Evolutionary conservation across 2,113 vertebrate genomes (phyloP).

Genomic region (Sclerurus mexicanus): DNA sequence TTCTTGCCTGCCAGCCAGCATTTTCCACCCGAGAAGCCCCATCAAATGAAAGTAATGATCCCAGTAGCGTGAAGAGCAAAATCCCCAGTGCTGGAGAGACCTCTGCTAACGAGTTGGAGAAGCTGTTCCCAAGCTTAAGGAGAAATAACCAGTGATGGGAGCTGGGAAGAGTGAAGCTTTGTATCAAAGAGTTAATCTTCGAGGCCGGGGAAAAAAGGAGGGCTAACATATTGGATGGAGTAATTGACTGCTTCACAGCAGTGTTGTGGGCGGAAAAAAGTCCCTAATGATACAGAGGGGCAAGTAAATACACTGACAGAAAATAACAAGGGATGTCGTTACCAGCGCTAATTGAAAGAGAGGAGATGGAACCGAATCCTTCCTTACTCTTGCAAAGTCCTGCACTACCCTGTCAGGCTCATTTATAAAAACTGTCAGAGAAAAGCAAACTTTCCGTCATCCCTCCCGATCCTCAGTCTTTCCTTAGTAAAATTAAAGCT

Average conservation of each 20-base stretch:
- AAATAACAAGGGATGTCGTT: constrained; percentile 53
- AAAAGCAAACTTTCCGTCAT: constrained; percentile 35
- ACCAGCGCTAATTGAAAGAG: constrained; percentile 42
- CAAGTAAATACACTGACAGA: constrained; percentile 63
- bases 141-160: neutral
- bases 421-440: constrained; percentile 43
- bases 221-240: constrained; percentile 36
- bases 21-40: neutral
- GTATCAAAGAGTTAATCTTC: constrained; percentile 42
- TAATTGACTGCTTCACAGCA: constrained; percentile 67
- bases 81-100: neutral
- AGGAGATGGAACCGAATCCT: constrained; percentile 37
- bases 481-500: neutral
- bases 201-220: constrained; percentile 9
- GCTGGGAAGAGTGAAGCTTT: neutral
- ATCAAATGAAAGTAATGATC: neutral
- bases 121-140: neutral
- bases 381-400: constrained; percentile 8
- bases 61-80: neutral
- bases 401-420: neutral
- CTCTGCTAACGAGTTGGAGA: constrained; percentile 4
- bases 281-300: constrained; percentile 43
- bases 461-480: neutral
- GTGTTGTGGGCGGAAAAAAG: constrained; percentile 55
- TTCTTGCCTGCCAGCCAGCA: neutral